phyloP scores from a whole-genome alignment of 2,113 vertebrate genomes.

The Oncorhynchus mykiss region DNA sequence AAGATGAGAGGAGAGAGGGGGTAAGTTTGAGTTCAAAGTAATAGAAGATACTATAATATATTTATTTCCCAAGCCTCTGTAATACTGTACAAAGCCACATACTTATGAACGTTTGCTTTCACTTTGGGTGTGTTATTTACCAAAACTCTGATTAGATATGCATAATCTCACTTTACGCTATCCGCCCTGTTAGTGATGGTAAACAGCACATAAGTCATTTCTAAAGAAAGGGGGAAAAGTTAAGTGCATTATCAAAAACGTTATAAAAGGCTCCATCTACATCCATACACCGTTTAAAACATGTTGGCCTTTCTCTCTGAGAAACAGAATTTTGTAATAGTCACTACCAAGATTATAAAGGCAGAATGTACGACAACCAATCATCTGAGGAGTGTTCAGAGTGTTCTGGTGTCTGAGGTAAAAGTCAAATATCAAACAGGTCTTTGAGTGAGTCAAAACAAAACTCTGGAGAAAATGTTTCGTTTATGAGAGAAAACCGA shows the following conservation, averaged over 20 bases:
- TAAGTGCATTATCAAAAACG: background rate
- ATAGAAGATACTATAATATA: slow-evolving; percentile 37
- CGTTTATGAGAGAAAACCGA: background rate
- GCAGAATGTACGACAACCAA: background rate
- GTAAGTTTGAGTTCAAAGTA: slow-evolving; percentile 36
- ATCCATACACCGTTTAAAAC: background rate
- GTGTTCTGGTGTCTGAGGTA: background rate
- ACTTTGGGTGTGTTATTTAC: background rate
- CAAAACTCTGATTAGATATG: background rate
- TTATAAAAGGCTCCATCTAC: background rate
- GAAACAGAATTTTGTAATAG: background rate
- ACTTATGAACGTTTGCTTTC: background rate
- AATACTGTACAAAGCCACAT: slow-evolving; percentile 45
- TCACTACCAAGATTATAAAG: background rate
- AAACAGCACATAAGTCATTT: background rate
- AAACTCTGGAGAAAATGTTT: background rate
- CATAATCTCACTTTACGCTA: background rate
- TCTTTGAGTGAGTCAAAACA: background rate
- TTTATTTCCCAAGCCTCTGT: slow-evolving; percentile 17
- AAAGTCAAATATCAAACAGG: background rate
- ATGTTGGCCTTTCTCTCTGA: background rate
- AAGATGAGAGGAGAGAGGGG: background rate
- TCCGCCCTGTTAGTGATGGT: background rate
- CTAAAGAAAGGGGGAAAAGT: background rate
- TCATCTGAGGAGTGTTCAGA: too few relatives aligned